Evolutionary conservation across 2,888 invertebrate genomes (phyloP).

Genomic region (Himalopsyche japonica): DNA sequence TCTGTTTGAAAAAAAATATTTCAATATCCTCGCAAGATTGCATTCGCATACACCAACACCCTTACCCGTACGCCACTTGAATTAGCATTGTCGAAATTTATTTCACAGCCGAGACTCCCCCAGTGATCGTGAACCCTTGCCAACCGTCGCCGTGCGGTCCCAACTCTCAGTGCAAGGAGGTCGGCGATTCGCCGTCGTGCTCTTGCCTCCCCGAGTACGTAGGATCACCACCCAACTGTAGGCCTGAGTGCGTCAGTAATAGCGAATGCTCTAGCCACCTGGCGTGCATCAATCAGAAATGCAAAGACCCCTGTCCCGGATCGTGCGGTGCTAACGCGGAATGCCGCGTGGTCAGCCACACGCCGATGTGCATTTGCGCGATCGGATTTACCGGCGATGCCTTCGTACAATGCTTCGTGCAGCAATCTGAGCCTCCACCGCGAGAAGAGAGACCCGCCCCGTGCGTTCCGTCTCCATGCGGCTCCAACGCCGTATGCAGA

Average conservation of each 20-base stretch:
- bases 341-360: conserved; percentile 75
- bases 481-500: conserved; percentile 80
- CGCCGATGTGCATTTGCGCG: conserved; percentile 69
- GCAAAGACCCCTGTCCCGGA: conserved; percentile 72
- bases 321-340: conserved; percentile 72
- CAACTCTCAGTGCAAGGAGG: conserved; percentile 64
- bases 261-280: conserved; percentile 69
- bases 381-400: conserved; percentile 73
- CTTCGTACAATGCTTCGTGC: conserved; percentile 63
- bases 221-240: conserved; percentile 71
- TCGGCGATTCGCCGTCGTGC: conserved; percentile 68
- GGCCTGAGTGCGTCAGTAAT: conserved; percentile 74
- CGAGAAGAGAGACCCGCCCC: conserved; percentile 58
- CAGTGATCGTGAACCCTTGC: conserved; percentile 62
- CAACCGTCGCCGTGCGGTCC: conserved; percentile 70
- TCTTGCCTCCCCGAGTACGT: conserved; percentile 69
- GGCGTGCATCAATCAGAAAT: conserved; percentile 74
- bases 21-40: background rate
- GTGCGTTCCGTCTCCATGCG: conserved; percentile 70
- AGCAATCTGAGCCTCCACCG: conserved; percentile 45
- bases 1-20: background rate
- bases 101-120: conserved; percentile 50
- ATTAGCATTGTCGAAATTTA: conserved; percentile 28
- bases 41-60: background rate
- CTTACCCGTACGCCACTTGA: background rate